Evolutionary conservation across 2,797 vertebrate genomes (phyloP).

Genomic region (Cryptoprocta ferox): DNA sequence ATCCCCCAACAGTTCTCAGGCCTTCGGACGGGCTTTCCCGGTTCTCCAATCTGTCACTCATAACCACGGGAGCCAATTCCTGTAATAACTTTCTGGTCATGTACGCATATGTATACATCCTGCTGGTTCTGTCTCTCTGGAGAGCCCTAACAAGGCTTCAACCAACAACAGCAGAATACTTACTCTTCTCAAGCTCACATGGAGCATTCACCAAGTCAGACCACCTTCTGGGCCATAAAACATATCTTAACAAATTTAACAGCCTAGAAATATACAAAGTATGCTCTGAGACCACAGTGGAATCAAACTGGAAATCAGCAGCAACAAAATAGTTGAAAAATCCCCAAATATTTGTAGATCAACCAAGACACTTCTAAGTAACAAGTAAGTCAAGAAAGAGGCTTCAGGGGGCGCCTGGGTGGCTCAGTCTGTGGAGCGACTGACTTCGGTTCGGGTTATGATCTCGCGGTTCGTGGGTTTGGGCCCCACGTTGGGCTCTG

Average conservation of each 20-base stretch:
- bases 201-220: background rate
- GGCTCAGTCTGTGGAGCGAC: too few species aligned
- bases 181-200: background rate
- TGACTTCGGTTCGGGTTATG: too few species aligned
- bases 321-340: background rate
- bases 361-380: background rate
- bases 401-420: background rate
- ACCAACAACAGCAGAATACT: background rate
- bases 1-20: background rate
- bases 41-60: background rate
- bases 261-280: background rate
- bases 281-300: background rate
- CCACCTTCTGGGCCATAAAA: too few species aligned
- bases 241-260: background rate
- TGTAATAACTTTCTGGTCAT: background rate
- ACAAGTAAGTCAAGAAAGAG: background rate
- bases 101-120: fast-evolving
- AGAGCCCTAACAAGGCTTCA: background rate
- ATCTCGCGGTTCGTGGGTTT: too few species aligned
- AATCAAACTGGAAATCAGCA: background rate
- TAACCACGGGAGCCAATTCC: background rate
- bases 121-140: background rate
- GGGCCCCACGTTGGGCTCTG: too few species aligned
- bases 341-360: background rate
- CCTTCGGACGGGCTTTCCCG: background rate